phyloP scores from a whole-genome alignment of 2,888 invertebrate species.

The Apantesis nais region DNA sequence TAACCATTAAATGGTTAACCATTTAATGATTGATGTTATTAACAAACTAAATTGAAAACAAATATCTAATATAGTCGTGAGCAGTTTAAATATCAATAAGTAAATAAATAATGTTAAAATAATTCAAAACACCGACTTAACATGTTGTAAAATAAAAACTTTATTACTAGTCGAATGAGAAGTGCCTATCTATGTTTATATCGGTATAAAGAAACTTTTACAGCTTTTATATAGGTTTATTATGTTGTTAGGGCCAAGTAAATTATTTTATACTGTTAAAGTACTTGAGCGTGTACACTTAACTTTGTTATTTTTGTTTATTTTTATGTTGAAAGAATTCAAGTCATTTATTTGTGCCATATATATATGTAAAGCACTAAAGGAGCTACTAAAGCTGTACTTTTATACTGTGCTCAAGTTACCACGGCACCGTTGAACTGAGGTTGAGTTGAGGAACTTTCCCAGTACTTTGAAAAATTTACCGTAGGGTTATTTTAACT shows the following conservation, averaged over 20 bases:
- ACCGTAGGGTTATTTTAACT: no score
- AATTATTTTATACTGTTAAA: conserved; percentile 21
- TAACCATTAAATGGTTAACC: conserved; percentile 30
- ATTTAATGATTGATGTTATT: conserved; percentile 9
- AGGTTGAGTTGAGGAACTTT: no score
- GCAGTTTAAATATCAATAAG: not conserved
- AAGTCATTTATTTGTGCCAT: not conserved
- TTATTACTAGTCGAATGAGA: conserved; percentile 45
- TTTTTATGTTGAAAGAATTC: conserved; percentile 8
- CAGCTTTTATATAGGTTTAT: conserved; percentile 40
- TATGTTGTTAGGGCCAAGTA: conserved; percentile 34
- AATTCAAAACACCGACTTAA: conserved; percentile 43
- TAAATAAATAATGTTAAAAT: conserved; percentile 27
- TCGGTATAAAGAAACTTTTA: conserved; percentile 45
- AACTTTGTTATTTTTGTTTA: conserved; percentile 13
- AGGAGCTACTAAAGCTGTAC: no score
- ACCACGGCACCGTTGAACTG: not conserved
- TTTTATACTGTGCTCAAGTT: not conserved
- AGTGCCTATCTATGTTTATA: conserved; percentile 46
- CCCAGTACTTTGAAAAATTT: no score
- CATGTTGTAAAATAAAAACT: conserved; percentile 45
- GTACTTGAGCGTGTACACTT: conserved; percentile 10
- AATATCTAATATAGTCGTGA: not conserved
- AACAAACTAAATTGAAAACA: conserved; percentile 1
- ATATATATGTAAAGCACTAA: not conserved